phyloP scores from a whole-genome alignment of 2,797 vertebrate genomes.

The Heliangelus exortis region DNA sequence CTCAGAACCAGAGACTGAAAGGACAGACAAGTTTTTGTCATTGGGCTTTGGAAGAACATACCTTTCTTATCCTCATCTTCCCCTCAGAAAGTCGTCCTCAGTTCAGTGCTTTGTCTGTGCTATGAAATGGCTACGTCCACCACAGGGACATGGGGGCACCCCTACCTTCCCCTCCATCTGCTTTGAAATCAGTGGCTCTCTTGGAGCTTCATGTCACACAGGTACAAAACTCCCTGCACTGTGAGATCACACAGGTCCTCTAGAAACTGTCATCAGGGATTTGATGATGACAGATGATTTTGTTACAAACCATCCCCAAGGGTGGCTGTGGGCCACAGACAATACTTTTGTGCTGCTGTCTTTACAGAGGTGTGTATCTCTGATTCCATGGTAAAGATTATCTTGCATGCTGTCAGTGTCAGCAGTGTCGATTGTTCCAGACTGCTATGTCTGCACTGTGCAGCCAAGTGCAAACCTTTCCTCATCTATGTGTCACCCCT shows the following conservation, averaged over 20 bases:
- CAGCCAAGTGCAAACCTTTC: neutral
- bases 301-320: neutral
- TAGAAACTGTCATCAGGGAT: neutral
- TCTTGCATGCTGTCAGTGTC: neutral
- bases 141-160: neutral
- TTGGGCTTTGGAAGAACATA: neutral
- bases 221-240: neutral
- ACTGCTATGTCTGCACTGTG: fast-evolving
- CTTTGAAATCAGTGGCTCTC: neutral
- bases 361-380: neutral
- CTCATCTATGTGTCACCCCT: neutral
- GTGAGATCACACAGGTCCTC: neutral
- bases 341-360: neutral
- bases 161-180: neutral
- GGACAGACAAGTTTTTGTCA: neutral
- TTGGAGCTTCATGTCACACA: neutral
- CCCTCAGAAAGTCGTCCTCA: neutral
- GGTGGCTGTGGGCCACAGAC: neutral
- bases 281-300: neutral
- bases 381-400: neutral
- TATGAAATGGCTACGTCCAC: neutral
- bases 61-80: neutral
- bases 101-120: neutral
- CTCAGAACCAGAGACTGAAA: neutral
- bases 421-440: neutral